phyloP scores from a whole-genome alignment of 2,113 vertebrate genomes.

The Ivindomyrus marchei region DNA sequence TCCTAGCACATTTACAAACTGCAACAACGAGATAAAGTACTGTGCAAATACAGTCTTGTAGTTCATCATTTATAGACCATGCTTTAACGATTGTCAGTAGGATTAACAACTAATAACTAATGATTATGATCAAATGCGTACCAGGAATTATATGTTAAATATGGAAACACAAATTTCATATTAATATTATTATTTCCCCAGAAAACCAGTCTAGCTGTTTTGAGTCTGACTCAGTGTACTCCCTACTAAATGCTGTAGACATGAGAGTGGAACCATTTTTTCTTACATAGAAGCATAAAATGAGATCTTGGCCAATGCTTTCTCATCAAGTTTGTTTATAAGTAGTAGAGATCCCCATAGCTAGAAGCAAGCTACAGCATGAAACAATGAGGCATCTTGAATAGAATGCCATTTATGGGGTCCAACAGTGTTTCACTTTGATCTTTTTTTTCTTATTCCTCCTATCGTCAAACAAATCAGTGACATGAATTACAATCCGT shows the following conservation, averaged over 20 bases:
- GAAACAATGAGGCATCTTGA: slow-evolving; percentile 30
- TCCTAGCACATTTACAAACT: not conserved
- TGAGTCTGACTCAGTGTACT: not conserved
- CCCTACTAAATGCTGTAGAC: not conserved
- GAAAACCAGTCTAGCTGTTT: not conserved
- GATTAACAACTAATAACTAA: not conserved
- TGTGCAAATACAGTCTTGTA: not conserved
- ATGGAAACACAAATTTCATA: not conserved
- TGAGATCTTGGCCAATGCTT: slow-evolving; percentile 20
- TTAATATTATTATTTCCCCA: not conserved
- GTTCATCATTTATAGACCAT: not conserved
- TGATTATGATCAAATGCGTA: not conserved
- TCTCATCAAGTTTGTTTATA: slow-evolving; percentile 28
- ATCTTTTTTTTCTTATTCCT: not conserved
- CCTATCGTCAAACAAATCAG: not conserved
- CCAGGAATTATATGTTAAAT: not conserved
- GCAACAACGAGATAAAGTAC: not conserved
- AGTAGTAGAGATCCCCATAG: slow-evolving; percentile 28
- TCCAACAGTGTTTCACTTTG: slow-evolving; percentile 18
- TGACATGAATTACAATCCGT: slow-evolving; percentile 23
- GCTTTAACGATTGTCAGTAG: not conserved
- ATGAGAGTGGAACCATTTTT: not conserved
- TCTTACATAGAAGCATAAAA: not conserved
- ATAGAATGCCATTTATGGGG: slow-evolving; percentile 34
- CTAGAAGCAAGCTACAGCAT: slow-evolving; percentile 18